Evolutionary conservation across 2,797 vertebrate genomes (phyloP), one percentile per base, ranked within the genome.

Genomic region (Gila robusta): DNA sequence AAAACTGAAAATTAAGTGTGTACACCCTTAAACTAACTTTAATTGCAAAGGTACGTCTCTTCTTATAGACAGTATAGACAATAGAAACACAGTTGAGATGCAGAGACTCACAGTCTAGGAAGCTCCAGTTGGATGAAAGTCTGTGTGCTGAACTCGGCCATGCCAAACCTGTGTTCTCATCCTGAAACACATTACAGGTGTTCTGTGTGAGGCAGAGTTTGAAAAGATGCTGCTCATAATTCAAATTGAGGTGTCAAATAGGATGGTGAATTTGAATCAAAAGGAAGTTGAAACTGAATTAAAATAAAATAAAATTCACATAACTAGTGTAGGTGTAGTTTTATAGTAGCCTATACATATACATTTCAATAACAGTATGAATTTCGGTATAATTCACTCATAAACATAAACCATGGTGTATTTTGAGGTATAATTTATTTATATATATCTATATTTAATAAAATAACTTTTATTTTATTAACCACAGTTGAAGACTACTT

Each of bases 121-220:
- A 99, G 95, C 98, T 99, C 98, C 98, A 99, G 93, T 96, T 96
- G 49, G 97, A 92, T 86, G 98, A 99, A 35, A 99, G 97, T 92
- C 96, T 95, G 89, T 97, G 96, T 87, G 96, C 93, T 5, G 98
- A 98, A 87, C 96, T 95, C 17, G 96, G 95, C 92, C 96, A 93
- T 11, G 93, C 86, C 72, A 95, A 26, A 17, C 92, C 93, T 90
- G 93, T 70, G 89, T 79, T 90, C 89, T 96, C 95, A 76, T 96
- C 95, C 96, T 96, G 92, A 47, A 19, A 56, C 37, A n/a, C 37
- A 72, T 16, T 2, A 44, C 26, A 32, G 6, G 12, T 26, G n/a
- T 12, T 59, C n/a, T 26, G 23, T 23, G 28, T 17, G 6, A 32
- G 4, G 23, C 54, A 5, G 0, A 59, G 56, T 62, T 62, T 26